phyloP scores from a whole-genome alignment of 2,113 vertebrate genomes.

The Trachemys scripta region DNA sequence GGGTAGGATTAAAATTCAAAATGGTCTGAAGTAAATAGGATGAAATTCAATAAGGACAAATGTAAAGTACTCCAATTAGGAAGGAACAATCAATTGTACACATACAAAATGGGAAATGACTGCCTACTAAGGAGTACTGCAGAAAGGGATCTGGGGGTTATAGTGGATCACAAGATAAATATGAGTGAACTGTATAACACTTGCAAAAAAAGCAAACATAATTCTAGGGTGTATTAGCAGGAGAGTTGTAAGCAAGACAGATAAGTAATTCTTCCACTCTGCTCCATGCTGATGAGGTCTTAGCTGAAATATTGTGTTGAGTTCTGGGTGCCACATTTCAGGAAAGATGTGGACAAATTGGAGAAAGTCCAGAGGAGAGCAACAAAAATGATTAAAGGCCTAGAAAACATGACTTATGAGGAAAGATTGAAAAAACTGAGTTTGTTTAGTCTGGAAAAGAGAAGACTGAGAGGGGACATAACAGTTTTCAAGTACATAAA shows the following conservation, averaged over 20 bases:
- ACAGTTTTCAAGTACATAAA: not conserved
- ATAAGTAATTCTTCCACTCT: not conserved
- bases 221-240: not conserved
- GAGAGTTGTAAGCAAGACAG: not conserved
- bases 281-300: not conserved
- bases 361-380: not conserved
- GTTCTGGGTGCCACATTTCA: not conserved
- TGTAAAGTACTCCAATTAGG: not conserved
- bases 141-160: not conserved
- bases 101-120: not conserved
- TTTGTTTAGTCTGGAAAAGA: not conserved
- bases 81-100: not conserved
- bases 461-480: not conserved
- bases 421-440: not conserved
- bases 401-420: not conserved
- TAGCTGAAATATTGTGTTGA: not conserved
- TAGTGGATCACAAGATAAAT: not conserved
- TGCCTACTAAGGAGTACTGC: no score
- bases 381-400: not conserved
- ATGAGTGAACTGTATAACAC: not conserved
- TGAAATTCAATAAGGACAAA: not conserved
- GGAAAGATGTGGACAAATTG: not conserved
- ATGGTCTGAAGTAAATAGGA: no score
- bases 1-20: not conserved
- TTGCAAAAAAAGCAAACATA: not conserved